Base-by-base conservation (phyloP, 1,140 invertebrate species). In the Psilanteris sp. region DNA sequence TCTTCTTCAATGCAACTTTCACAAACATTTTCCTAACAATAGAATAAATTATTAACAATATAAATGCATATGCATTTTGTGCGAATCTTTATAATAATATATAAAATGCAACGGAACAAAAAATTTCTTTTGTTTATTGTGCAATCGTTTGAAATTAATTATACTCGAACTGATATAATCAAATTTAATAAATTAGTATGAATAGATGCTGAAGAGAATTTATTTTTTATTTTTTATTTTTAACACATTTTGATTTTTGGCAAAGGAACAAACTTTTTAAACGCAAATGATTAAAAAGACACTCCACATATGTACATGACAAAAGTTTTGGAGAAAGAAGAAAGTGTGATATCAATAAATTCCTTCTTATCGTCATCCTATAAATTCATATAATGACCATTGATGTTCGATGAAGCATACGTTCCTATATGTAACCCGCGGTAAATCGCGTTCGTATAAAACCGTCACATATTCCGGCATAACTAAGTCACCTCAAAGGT, bases 331-430 rank as follows among this genome's bases (percentile, higher is more conserved):
- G 8, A 9, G 22, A 9, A 29, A 29, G 34, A 68, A 67, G 26
- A 75, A 64, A 64, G 64, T 68, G 62, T 62, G 72, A 57, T 70
- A 68, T 75, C 62, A 68, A 75, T 75, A 75, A 75, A 75, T 75
- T 75, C 14, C 48, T 68, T 68, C 72, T 68, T 75, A 75, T 75
- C 72, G 46, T 9, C 6, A 20, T 7, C 24, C 72, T 68, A 75
- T 75, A 75, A 75, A 75, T 75, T 57, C 48, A 18, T 41, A 41
- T 50, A 55, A 57, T 37, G 22, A 27, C 57, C 43, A 68, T 74
- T 74, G 70, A 54, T 66, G 70, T 74, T 59, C 72, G 72, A 75
- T 48, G 72, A 72, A 76, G 73, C 73, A 76, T 70, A 37, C 52
- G 64, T 66, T 29, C 50, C 50, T 64, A n/a, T n/a, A 44, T 57